Evolutionary conservation across 1,140 invertebrate species (phyloP).

Genomic region (Macrotrachela quadricornifera): DNA sequence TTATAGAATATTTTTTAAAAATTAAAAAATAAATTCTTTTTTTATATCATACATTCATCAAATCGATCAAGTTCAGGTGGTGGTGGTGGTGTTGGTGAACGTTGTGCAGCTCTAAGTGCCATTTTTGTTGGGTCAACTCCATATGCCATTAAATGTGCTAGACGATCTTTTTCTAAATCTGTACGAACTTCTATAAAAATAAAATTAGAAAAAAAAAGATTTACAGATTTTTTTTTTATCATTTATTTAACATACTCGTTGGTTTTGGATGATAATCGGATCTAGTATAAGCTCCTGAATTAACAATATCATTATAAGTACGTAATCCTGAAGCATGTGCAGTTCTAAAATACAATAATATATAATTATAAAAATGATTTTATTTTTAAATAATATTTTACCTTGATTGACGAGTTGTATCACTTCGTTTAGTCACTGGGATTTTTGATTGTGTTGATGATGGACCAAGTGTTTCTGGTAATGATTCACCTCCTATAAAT

Average conservation of each 20-base stretch:
- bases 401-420: not conserved
- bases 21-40: not conserved
- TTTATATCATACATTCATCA: conserved; percentile 4
- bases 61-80: not conserved
- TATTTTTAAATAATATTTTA: not conserved
- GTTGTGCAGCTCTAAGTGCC: not conserved
- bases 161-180: conserved; percentile 4
- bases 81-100: not conserved
- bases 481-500: not conserved
- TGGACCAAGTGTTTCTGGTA: conserved; percentile 1
- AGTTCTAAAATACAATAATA: too few species aligned
- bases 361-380: too few species aligned
- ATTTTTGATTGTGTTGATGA: not conserved
- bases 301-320: conserved; percentile 1
- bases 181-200: conserved; percentile 1
- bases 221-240: not conserved
- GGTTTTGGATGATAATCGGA: conserved; percentile 4
- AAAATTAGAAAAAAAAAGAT: not conserved
- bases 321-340: not conserved
- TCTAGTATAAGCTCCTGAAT: conserved; percentile 7
- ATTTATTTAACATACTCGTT: not conserved
- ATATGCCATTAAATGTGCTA: conserved; percentile 7
- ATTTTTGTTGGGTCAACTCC: conserved; percentile 2
- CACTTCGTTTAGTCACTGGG: not conserved
- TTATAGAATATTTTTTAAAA: not conserved